Evolutionary conservation across 2,113 vertebrate species (phyloP).

Genomic region (Pterocles orientalis): DNA sequence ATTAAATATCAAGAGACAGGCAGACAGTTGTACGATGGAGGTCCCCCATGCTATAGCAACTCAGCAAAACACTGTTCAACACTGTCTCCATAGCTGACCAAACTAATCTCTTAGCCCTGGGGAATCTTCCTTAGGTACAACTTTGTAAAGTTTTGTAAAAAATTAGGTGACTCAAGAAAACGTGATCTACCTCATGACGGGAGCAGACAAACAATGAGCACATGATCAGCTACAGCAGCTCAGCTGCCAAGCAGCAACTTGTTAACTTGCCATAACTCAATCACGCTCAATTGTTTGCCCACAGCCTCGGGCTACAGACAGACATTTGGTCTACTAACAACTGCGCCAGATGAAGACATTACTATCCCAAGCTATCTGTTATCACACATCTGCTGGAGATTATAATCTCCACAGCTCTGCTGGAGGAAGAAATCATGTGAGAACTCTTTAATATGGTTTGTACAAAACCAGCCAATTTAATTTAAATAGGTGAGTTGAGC

Average conservation of each 20-base stretch:
- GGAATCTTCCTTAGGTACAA: neutral
- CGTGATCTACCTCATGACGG: neutral
- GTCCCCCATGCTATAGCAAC: neutral
- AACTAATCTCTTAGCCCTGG: neutral
- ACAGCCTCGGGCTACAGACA: constrained; percentile 50
- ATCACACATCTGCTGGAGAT: constrained; percentile 70
- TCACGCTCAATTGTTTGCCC: constrained; percentile 58
- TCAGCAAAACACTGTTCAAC: neutral
- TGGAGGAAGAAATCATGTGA: constrained; percentile 54
- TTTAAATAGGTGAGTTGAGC: constrained; percentile 53
- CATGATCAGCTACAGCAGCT: neutral
- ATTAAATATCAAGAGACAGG: neutral
- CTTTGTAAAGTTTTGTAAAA: too few relatives aligned
- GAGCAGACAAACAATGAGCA: neutral
- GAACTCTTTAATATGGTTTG: neutral
- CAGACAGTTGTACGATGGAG: neutral
- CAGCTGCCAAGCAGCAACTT: constrained; percentile 59
- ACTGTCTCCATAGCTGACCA: neutral
- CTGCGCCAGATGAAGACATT: constrained; percentile 65
- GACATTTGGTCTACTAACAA: constrained; percentile 68
- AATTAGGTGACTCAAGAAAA: neutral
- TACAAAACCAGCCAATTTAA: constrained; percentile 45
- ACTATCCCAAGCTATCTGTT: constrained; percentile 68
- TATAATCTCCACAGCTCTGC: constrained; percentile 61
- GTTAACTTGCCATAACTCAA: constrained; percentile 57